A percentile compares a stretch with the other conserved stretches of the same genome.
These are phyloP conservation scores for Mastomys natalensis DNA, from an alignment of 2,113 vertebrate species.

Conservation along the genomic window DNA sequence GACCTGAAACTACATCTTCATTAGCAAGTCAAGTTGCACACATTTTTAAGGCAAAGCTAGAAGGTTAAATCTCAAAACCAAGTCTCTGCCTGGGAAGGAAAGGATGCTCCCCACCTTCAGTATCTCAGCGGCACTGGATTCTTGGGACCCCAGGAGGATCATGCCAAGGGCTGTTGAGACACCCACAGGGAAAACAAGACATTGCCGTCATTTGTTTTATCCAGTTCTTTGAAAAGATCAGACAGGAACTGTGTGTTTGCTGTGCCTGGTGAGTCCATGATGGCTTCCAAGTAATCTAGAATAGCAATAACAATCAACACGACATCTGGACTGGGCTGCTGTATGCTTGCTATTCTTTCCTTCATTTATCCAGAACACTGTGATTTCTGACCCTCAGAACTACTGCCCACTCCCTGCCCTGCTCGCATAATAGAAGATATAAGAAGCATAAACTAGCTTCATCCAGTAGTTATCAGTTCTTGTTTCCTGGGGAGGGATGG, in stretches of 20 bases:
- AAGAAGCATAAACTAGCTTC: neutral
- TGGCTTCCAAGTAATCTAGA: neutral
- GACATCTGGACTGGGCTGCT: neutral
- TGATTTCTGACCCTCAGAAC: neutral
- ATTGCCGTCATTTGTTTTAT: slow-evolving; percentile 63
- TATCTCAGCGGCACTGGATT: slow-evolving; percentile 39
- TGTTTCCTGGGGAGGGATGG: neutral
- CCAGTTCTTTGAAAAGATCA: slow-evolving; percentile 78
- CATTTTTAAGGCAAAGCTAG: neutral
- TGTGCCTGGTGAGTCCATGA: slow-evolving; percentile 51
- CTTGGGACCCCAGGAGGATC: slow-evolving; percentile 51
- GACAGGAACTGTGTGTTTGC: slow-evolving; percentile 72
- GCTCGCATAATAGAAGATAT: neutral
- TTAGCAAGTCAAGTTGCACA: neutral
- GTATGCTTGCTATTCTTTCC: neutral
- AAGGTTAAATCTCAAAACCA: neutral
- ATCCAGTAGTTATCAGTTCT: neutral
- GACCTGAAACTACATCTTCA: neutral
- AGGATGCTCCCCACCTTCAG: slow-evolving; percentile 52
- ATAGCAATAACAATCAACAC: neutral
- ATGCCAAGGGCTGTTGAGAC: slow-evolving; percentile 79
- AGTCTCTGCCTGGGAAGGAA: neutral
- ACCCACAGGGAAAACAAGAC: slow-evolving; percentile 79
- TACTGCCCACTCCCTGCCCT: neutral
- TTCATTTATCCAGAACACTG: neutral